Evolutionary conservation across 2,113 vertebrate genomes (phyloP).

Genomic region (Eretmochelys imbricata): DNA sequence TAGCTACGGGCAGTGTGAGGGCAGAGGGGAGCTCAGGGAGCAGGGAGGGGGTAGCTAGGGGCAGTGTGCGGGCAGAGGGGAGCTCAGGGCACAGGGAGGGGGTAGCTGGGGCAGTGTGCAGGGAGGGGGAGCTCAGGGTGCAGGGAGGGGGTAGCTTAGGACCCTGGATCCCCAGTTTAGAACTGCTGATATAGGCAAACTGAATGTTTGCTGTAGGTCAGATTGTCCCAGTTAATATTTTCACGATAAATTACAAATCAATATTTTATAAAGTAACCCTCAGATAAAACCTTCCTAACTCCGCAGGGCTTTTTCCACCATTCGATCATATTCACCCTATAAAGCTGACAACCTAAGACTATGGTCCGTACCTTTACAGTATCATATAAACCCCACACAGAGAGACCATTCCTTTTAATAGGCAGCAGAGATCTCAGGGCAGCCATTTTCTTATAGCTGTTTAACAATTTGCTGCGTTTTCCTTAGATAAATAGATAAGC

Average conservation of each 20-base stretch:
- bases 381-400: neutral
- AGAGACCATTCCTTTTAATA: too few species aligned
- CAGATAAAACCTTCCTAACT: neutral
- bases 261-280: neutral
- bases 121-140: too few species aligned
- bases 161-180: too few species aligned
- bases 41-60: too few species aligned
- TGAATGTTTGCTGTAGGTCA: fast-evolving
- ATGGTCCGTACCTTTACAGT: neutral
- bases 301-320: neutral
- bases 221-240: neutral
- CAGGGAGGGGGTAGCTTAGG: too few species aligned
- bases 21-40: too few species aligned
- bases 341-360: neutral
- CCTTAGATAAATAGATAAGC: too few species aligned
- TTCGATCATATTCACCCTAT: neutral
- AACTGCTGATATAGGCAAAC: neutral
- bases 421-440: neutral
- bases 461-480: too few species aligned
- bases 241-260: neutral
- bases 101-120: too few species aligned
- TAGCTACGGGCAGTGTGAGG: too few species aligned
- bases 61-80: too few species aligned
- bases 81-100: too few species aligned
- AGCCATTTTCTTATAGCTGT: neutral